phyloP scores from a whole-genome alignment of 2,113 vertebrate species.

The Protomyctophum bolini region DNA sequence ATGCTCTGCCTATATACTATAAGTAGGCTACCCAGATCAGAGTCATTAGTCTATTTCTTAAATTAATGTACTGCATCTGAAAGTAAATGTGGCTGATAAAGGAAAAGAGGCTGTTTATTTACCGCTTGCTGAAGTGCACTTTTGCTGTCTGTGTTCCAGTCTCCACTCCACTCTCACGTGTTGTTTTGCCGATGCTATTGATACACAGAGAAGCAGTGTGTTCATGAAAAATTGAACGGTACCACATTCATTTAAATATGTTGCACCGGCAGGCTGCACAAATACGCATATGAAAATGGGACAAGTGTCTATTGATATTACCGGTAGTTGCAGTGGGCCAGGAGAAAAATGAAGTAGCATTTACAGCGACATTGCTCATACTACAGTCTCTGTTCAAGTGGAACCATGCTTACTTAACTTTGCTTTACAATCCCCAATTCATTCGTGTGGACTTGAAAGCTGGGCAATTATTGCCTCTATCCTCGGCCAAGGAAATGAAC shows the following conservation, averaged over 20 bases:
- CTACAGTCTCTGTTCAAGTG: background rate
- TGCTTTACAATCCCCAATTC: conserved; percentile 10
- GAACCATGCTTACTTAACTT: no score
- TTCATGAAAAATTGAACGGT: conserved; percentile 42
- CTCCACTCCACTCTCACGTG: no score
- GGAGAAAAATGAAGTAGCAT: background rate
- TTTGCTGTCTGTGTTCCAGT: background rate
- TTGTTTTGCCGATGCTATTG: conserved; percentile 15
- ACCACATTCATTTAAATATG: conserved; percentile 26
- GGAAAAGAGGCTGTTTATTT: conserved; percentile 34
- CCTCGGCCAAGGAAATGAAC: conserved; percentile 39
- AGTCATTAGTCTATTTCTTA: conserved; percentile 57
- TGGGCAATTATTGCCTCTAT: conserved; percentile 35
- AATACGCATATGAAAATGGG: conserved; percentile 24
- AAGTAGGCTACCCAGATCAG: conserved; percentile 34
- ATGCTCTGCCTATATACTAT: conserved; percentile 33
- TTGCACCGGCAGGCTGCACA: conserved; percentile 37
- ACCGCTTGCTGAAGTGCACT: background rate
- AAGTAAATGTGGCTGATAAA: conserved; percentile 41
- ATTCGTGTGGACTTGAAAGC: conserved; percentile 51
- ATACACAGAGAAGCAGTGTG: conserved; percentile 14
- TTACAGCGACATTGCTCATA: background rate
- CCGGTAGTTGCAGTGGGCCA: conserved; percentile 1
- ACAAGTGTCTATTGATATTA: conserved; percentile 29
- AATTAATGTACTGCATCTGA: conserved; percentile 46